A percentile compares a stretch with the other conserved stretches of the same genome.
phyloP scores from a whole-genome alignment of 2,113 vertebrate genomes.

The Lepus timidus region DNA sequence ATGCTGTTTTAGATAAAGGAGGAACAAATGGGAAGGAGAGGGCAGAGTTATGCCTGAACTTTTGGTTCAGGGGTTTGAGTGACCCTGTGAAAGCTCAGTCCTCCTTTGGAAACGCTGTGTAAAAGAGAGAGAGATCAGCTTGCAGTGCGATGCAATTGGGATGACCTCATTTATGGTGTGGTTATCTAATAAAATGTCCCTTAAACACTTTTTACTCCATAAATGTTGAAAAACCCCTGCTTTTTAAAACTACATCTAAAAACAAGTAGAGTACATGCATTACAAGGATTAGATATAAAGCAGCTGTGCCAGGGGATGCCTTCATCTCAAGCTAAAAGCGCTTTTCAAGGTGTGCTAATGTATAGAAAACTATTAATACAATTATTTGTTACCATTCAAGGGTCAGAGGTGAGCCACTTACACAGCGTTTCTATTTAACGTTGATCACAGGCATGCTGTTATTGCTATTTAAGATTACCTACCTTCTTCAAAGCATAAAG shows the following conservation, averaged over 20 bases:
- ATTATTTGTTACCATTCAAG: constrained; percentile 28
- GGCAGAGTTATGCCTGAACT: fast-evolving
- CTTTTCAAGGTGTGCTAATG: constrained; percentile 16
- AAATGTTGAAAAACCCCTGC: not conserved
- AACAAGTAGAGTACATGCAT: not conserved
- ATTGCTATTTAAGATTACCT: constrained; percentile 39
- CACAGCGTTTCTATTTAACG: not conserved
- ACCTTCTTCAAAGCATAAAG: not conserved
- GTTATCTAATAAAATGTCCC: not conserved
- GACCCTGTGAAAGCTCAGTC: not conserved
- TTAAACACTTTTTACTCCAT: not conserved
- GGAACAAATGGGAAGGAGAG: not conserved
- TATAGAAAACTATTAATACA: constrained; percentile 35
- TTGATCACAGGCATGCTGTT: constrained; percentile 12
- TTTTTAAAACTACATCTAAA: not conserved
- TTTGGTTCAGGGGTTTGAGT: not conserved
- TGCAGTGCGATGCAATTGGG: not conserved
- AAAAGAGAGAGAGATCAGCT: not conserved
- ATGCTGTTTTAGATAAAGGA: not conserved
- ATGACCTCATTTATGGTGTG: not conserved
- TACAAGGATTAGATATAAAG: not conserved
- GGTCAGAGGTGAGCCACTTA: constrained; percentile 26
- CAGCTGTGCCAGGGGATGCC: not conserved
- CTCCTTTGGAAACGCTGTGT: not conserved
- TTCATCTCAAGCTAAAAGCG: constrained; percentile 38